Evolutionary conservation across 2,797 vertebrate genomes (phyloP), one percentile per base, ranked within the genome.

Genomic region (Sibirionetta formosa): DNA sequence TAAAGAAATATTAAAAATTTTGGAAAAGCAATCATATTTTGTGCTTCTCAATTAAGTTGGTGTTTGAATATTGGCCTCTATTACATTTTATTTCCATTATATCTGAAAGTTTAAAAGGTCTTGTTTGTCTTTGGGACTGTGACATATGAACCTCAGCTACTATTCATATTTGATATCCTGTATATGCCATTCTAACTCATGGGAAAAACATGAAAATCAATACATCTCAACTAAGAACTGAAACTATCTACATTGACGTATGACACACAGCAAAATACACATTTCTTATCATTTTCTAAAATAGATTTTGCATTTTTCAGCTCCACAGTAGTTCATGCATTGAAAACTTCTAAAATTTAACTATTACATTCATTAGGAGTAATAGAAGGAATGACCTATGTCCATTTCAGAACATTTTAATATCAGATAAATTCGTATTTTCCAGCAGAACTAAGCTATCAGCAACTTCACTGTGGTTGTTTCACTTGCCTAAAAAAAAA

Each of bases 141-240:
- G 94, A 88, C 93, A 70, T 54, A 90, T 92, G 79, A 96, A 97
- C 97, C 94, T 96, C 82, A 76, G 93, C 90, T 92, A 79, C 97
- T 96, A 94, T 96, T 97, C 93, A 94, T 92, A 89, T 98, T 94
- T 94, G 89, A 82, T 94, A 88, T 97, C 98, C 98, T 97, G 88
- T 98, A 97, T 95, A 82, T 96, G 51, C 92, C 77, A 98, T 98
- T 97, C 97, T 97, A 98, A 98, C 96, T 92, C 94, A 97, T 98
- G 96, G 98, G 93, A 98, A 98, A 98, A 98, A 97, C 97, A 97
- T 90, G 50, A 98, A 98, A 98, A 99, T 98, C 99, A 98, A 98
- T 99, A 98, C 95, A 90, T 98, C 96, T 98, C 97, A 97, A 91
- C 96, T 98, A 98, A 98, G 97, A 98, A 98, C 98, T 97, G 96